Percentiles rank a stretch among this genome's conserved stretches.
Conservation (phyloP, 2,888 invertebrate genomes). For the Tipula unca region DNA sequence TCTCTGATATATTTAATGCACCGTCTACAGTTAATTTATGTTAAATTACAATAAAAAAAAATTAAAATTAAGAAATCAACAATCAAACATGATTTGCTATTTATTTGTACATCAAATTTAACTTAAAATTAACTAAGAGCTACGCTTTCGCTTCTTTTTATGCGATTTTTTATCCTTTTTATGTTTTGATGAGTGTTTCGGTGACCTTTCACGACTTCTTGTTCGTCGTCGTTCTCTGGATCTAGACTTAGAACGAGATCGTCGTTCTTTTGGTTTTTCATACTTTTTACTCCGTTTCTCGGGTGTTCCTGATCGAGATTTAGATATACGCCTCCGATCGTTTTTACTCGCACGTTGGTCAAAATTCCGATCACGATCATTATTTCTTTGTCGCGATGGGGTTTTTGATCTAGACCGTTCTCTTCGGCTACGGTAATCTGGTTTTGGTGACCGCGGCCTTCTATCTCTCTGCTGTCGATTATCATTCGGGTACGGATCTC, state of each 20-base stretch:
- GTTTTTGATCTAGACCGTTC: background rate
- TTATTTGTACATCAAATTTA: background rate
- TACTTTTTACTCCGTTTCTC: background rate
- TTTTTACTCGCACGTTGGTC: background rate
- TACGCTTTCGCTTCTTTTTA: background rate
- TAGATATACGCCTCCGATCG: background rate
- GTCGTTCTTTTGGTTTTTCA: background rate
- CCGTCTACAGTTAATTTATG: background rate
- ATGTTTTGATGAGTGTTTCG: background rate
- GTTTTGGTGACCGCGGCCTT: background rate
- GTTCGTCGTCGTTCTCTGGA: background rate
- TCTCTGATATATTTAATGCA: too few relatives aligned
- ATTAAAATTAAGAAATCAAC: background rate
- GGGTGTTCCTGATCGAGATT: constrained; percentile 3
- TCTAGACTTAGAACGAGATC: background rate
- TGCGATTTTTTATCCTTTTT: background rate
- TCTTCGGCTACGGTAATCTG: background rate
- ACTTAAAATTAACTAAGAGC: background rate
- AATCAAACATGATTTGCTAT: background rate
- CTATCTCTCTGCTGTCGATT: background rate
- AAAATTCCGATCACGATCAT: background rate
- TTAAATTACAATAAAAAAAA: background rate
- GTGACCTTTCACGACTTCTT: background rate
- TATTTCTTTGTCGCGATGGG: background rate
- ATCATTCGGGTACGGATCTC: background rate